A percentile compares a stretch with the other conserved stretches of the same genome.
These are phyloP conservation scores for Danio albolineatus DNA, from an alignment of 2,797 vertebrate genomes.

Conservation along the genomic window DNA sequence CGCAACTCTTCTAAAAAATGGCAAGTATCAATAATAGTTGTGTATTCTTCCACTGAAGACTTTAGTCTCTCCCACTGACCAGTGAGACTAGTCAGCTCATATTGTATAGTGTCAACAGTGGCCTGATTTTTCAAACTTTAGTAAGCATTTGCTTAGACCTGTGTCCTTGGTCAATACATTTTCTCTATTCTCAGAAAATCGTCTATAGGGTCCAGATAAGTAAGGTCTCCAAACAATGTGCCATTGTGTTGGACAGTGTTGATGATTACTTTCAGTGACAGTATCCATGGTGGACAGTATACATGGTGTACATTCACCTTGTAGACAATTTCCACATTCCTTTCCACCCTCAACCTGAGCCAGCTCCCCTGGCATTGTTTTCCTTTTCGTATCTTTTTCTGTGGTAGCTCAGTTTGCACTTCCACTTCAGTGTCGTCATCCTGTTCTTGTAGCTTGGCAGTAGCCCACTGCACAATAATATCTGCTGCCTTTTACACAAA, in stretches of 20 bases:
- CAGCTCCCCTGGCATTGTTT: no score
- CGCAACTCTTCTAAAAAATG: no score
- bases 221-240: slow-evolving; percentile 23
- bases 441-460: no score
- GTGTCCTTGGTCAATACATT: slow-evolving; percentile 10
- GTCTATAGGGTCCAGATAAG: slow-evolving; percentile 38
- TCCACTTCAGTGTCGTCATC: no score
- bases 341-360: no score
- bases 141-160: slow-evolving; percentile 28
- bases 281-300: slow-evolving; percentile 37
- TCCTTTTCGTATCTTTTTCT: no score
- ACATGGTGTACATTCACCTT: slow-evolving; percentile 24
- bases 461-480: no score
- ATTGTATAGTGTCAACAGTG: slow-evolving; percentile 10
- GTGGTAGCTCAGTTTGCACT: no score
- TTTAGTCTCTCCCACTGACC: slow-evolving; percentile 17
- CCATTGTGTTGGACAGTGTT: slow-evolving; percentile 18
- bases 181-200: neutral
- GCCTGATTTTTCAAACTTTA: slow-evolving; percentile 31
- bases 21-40: no score
- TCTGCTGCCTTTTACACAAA: no score
- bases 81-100: slow-evolving; percentile 15
- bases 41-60: slow-evolving; percentile 10
- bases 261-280: slow-evolving; percentile 34
- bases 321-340: neutral